These are phyloP conservation scores for Vollenhovia emeryi DNA, from an alignment of 1,140 invertebrate species.

Conservation along the genomic window DNA sequence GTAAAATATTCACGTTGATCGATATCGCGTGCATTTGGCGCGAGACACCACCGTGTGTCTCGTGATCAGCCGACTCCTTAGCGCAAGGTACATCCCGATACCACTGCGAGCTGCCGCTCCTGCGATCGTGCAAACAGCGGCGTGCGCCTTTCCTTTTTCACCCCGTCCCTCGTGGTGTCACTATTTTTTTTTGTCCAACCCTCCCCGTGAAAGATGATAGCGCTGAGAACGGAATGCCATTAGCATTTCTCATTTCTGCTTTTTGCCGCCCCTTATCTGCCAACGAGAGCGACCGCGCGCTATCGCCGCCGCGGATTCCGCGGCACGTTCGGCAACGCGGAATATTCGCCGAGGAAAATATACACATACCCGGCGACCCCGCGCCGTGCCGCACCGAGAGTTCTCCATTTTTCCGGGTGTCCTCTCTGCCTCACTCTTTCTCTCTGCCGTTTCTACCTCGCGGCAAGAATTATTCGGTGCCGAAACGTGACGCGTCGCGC, in stretches of 20 bases:
- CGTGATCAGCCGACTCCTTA: slow-evolving; percentile 16
- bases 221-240: slow-evolving; percentile 75
- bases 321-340: slow-evolving; percentile 61
- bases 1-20: slow-evolving; percentile 73
- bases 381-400: not conserved
- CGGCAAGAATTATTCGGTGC: slow-evolving; percentile 49
- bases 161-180: slow-evolving; percentile 21
- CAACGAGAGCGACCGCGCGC: slow-evolving; percentile 40
- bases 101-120: slow-evolving; percentile 23
- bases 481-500: slow-evolving; percentile 50
- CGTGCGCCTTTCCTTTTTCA: slow-evolving; percentile 8
- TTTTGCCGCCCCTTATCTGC: slow-evolving; percentile 71
- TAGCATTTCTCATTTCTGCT: slow-evolving; percentile 75
- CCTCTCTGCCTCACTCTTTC: not conserved
- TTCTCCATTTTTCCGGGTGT: slow-evolving; percentile 22
- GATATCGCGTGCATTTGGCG: slow-evolving; percentile 37
- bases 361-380: not conserved
- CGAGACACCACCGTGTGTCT: not conserved
- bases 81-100: slow-evolving; percentile 69
- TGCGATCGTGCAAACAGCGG: slow-evolving; percentile 64
- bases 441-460: not conserved
- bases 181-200: slow-evolving; percentile 41
- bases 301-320: slow-evolving; percentile 29
- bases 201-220: slow-evolving; percentile 72
- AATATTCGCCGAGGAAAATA: slow-evolving; percentile 64